phyloP scores from a whole-genome alignment of 30 jellyfish, hydroid and myxozoan species.

The Haliclystus octoradiatus region DNA sequence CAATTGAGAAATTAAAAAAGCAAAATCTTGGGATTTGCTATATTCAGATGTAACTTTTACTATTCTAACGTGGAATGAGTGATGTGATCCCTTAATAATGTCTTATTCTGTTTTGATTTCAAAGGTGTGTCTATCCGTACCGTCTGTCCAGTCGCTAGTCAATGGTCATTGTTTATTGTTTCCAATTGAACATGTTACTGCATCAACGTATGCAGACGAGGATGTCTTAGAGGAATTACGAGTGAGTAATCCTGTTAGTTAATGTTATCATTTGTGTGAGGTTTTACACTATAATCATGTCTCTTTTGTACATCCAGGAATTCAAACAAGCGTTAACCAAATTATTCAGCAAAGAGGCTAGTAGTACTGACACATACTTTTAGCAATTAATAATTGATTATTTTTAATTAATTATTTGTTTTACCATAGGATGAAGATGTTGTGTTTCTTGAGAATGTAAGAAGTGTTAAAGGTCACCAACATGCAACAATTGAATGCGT shows the following conservation, averaged over 20 bases:
- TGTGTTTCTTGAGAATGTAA: slow-evolving; percentile 62
- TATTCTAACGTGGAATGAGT: no score
- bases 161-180: slow-evolving; percentile 84
- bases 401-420: not conserved
- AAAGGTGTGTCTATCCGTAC: slow-evolving; percentile 64
- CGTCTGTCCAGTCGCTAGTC: slow-evolving; percentile 55
- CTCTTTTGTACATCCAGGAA: slow-evolving; percentile 17
- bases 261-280: not conserved
- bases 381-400: not conserved
- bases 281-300: not conserved
- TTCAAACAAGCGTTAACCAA: slow-evolving; percentile 34
- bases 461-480: slow-evolving; percentile 27
- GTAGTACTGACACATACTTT: not conserved
- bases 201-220: slow-evolving; percentile 64
- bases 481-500: slow-evolving; percentile 70
- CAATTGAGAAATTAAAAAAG: no score
- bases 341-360: slow-evolving; percentile 62
- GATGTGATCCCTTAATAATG: no score
- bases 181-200: slow-evolving; percentile 65
- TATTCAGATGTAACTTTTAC: no score
- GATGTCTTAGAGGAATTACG: slow-evolving; percentile 54
- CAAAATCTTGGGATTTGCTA: no score
- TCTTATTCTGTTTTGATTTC: no score
- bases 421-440: slow-evolving; percentile 67
- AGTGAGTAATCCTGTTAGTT: no score